Base-by-base conservation (phyloP, 1,140 invertebrate species). In the Adelges cooleyi region DNA sequence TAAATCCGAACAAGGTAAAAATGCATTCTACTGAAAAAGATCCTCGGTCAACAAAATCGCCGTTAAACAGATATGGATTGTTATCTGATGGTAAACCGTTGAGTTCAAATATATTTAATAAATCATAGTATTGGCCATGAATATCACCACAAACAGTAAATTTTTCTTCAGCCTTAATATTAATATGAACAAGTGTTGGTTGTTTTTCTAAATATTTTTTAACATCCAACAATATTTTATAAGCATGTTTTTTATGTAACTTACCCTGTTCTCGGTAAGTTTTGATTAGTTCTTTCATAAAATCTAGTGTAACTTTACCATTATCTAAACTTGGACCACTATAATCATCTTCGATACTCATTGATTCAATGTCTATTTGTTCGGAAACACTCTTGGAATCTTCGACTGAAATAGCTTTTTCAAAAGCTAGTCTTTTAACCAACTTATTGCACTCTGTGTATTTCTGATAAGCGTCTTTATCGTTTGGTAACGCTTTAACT, bases 141-240 rank as follows among this genome's bases (percentile, higher is more conserved):
- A 99, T 94, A 77, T 99, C 97, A n/a, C 97, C 97, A 78, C 96
- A 99, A 54, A 99, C 87, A 29, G 96, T 99, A 75, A 99, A 99
- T 79, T 98, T 98, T 51, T 85, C 80, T 46, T 89, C 82, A 74
- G 90, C 86, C 8, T 85, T 84, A 69, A 99, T 88, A 67, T 79
- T 80, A 49, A 99, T 87, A 73, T 99, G 89, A 0, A 99, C 84
- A 68, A 99, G 77, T 44, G 91, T 89, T 33, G 92, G 88, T 72
- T 90, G 87, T 62, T 80, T 80, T 77, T 85, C 84, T 71, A 98
- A 89, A 71, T 86, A 86, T 23, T 84, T 76, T 74, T 94, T 92
- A 11, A 95, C 84, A 73, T 97, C 90, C 67, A 97, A 78, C 65
- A 99, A 77, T 71, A 98, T 98, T 80, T 96, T 92, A 75, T 95